Evolutionary conservation across 2,888 invertebrate species (phyloP), one percentile per base, ranked within the genome.

Genomic region (Erebia epiphron): DNA sequence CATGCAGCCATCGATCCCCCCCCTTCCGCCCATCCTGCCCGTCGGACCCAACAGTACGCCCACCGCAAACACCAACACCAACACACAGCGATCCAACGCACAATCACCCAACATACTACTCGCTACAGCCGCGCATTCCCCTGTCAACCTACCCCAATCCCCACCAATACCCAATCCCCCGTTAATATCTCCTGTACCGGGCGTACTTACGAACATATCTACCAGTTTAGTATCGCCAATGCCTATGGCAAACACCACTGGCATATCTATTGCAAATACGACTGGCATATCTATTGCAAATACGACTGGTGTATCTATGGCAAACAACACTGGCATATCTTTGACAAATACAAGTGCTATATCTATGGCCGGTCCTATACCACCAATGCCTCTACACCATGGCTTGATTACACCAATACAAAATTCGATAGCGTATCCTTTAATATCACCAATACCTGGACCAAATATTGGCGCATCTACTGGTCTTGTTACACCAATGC

Each of bases 21-120:
- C 83, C 1, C 75, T 88, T 18, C 89, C 90, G n/a, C 86, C 87
- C 46, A 80, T 90, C 9, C 74, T 90, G 58, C 90, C 91, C 1
- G 82, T 84, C 26, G 80, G 77, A 11, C 76, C 83, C 49, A 73
- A 79, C 79, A 84, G 82, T 84, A 83, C 80, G 80, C 81, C 83
- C 65, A 78, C 80, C 68, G 73, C 16, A 14, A 26, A 68, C 54
- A 58, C 70, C 66, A 67, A 62, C 60, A 61, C 75, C 60, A 69
- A 71, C 68, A 70, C 71, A 49, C 82, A 79, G 75, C 78, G 80
- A 8, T 75, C 78, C 11, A 69, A 71, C 21, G 72, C 72, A 21
- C 82, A 81, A 52, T 75, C 79, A 16, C 77, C 82, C 41, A 82
- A 83, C 41, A 76, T 80, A 11, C 67, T 79, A 49, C 75, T 77